Conservation (phyloP, 53 echinoderm and acorn worm genomes). For the Temnopleurus reevesii region DNA sequence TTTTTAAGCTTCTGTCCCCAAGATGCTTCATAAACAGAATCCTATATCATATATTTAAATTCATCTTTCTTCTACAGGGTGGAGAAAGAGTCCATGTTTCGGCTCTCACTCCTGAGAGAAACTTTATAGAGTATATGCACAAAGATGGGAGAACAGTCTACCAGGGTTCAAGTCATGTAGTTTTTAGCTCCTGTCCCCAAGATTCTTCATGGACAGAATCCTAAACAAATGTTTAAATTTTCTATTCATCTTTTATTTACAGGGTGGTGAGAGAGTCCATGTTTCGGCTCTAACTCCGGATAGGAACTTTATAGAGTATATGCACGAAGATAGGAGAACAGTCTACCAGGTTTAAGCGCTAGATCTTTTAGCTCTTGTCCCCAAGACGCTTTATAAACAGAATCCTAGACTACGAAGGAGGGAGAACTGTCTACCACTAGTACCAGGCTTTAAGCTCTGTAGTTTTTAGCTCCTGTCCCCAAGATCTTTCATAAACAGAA, state of each 20-base stretch:
- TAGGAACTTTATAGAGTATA: slow-evolving; percentile 68
- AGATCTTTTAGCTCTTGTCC: slow-evolving; percentile 68
- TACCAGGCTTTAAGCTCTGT: too few relatives aligned
- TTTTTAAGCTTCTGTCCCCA: too few relatives aligned
- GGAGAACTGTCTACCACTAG: slow-evolving; percentile 74
- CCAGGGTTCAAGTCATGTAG: too few relatives aligned
- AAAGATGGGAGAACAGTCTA: slow-evolving; percentile 77
- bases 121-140: slow-evolving; percentile 60
- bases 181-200: too few relatives aligned
- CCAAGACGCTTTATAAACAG: slow-evolving; percentile 63
- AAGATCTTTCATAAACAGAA: too few relatives aligned
- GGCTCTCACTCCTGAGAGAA: slow-evolving; percentile 66
- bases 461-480: too few relatives aligned
- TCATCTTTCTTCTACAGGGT: slow-evolving; percentile 54
- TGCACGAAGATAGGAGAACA: slow-evolving; percentile 72
- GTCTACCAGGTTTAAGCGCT: slow-evolving; percentile 78
- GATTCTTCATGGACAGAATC: too few relatives aligned
- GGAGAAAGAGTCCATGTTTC: slow-evolving; percentile 81
- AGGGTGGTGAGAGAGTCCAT: slow-evolving; percentile 89
- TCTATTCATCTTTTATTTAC: not conserved
- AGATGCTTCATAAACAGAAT: too few relatives aligned
- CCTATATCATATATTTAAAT: too few relatives aligned
- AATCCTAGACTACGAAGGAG: slow-evolving; percentile 63
- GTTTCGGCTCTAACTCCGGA: slow-evolving; percentile 75
- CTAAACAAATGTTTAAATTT: too few relatives aligned